Base-by-base conservation (phyloP, 2,888 invertebrate species). In the Heliconius ethilla region DNA sequence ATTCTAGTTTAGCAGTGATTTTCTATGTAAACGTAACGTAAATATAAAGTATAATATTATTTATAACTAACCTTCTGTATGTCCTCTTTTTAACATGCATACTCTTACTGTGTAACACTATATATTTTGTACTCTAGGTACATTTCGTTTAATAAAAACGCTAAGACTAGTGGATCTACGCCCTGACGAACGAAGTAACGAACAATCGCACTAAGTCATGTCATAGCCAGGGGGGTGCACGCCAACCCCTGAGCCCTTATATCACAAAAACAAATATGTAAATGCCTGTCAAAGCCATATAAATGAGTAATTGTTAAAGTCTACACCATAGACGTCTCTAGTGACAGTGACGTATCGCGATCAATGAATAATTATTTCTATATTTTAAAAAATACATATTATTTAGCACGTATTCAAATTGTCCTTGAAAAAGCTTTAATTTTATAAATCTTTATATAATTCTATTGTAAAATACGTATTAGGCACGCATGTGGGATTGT, bases 271-370 rank as follows among this genome's bases (percentile, higher is more conserved):
- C n/a, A 10, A 59, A 59, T n/a, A 33, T 33, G 33, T 33, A 33
- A 33, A 33, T 33, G 51, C 51, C 51, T 51, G 51, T 51, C 51
- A 51, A 51, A 51, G 18, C 15, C 18, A 51, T 51, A 51, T 51
- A 51, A 9, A 51, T 22, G n/a, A n/a, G 3, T 59, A 59, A n/a
- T 18, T 59, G 22, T 59, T 59, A n/a, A 59, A n/a, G 3, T n/a
- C 59, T 59, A n/a, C 59, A n/a, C 10, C 10, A n/a, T 59, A 59
- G n/a, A 59, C 22, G n/a, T 40, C n/a, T 67, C 25, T 3, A 25
- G 25, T 69, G 69, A 69, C 69, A 69, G 69, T 69, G 45, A 69
- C 40, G n/a, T 25, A 7, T 69, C 25, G 18, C 25, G 15, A 45
- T 25, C 40, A 45, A 40, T 69, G 69, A 25, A 69, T 69, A 15